Evolutionary conservation across 2,888 invertebrate species (phyloP).

Genomic region (Spodoptera picta): DNA sequence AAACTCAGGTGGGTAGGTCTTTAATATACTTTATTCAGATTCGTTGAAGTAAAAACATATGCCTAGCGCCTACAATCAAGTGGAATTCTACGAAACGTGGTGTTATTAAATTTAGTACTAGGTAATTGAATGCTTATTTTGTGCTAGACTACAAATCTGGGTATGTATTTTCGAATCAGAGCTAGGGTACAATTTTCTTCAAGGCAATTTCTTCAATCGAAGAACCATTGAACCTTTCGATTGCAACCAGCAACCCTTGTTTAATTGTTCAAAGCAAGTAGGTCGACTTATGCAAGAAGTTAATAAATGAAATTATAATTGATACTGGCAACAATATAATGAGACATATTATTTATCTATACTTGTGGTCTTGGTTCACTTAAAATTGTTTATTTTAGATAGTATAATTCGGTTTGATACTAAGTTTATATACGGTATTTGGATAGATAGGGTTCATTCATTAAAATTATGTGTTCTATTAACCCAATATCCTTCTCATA

Average conservation of each 20-base stretch:
- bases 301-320: conserved; percentile 12
- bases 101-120: too few species aligned
- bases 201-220: conserved; percentile 49
- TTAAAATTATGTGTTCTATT: too few species aligned
- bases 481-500: too few species aligned
- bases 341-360: conserved; percentile 11
- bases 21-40: too few species aligned
- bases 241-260: background rate
- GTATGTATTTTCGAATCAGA: too few species aligned
- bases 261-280: conserved; percentile 6
- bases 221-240: conserved; percentile 58
- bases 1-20: background rate
- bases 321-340: background rate
- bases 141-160: too few species aligned
- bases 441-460: too few species aligned
- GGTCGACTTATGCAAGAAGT: conserved; percentile 1
- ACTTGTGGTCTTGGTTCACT: conserved; percentile 17
- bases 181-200: too few species aligned
- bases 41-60: background rate
- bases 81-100: background rate
- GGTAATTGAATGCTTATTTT: too few species aligned
- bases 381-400: conserved; percentile 22
- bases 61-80: conserved; percentile 23
- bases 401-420: conserved; percentile 6
- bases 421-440: background rate